Percentiles rank a stretch among this genome's conserved stretches.
phyloP scores from a whole-genome alignment of 2,797 vertebrate genomes.

The Phrynocephalus vlangalii region DNA sequence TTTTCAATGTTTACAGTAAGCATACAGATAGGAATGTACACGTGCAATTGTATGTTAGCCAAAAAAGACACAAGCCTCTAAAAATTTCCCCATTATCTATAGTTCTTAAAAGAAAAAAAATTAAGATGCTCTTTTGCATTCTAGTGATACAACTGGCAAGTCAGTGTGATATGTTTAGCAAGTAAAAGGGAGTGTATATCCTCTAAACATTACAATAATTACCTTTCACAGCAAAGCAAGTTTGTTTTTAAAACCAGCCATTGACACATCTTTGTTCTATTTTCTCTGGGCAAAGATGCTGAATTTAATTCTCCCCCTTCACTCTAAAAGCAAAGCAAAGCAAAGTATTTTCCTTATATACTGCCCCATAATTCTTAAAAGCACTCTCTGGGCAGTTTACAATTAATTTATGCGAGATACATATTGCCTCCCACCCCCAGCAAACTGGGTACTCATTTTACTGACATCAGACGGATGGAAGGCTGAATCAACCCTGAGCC shows the following conservation, averaged over 20 bases:
- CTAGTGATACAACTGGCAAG: background rate
- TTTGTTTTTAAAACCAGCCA: background rate
- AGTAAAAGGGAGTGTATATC: background rate
- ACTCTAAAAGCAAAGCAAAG: background rate
- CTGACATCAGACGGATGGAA: no score
- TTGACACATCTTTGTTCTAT: background rate
- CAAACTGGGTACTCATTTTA: no score
- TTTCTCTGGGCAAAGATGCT: fast-evolving
- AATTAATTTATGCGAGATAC: no score
- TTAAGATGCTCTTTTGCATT: no score
- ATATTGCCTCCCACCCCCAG: no score
- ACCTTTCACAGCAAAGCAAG: background rate
- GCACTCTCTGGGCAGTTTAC: no score
- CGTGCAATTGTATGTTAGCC: background rate
- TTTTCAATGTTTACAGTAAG: background rate
- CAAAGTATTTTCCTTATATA: no score
- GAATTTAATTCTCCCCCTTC: slow-evolving; percentile 6
- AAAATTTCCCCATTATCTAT: background rate
- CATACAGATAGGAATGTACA: no score
- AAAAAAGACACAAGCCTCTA: no score
- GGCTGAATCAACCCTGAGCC: no score
- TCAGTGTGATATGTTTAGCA: background rate
- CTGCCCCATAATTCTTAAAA: no score
- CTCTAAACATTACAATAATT: background rate
- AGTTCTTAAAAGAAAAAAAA: no score